Conservation (phyloP, 2,113 vertebrate genomes). For the Pomatorhinus ruficollis region DNA sequence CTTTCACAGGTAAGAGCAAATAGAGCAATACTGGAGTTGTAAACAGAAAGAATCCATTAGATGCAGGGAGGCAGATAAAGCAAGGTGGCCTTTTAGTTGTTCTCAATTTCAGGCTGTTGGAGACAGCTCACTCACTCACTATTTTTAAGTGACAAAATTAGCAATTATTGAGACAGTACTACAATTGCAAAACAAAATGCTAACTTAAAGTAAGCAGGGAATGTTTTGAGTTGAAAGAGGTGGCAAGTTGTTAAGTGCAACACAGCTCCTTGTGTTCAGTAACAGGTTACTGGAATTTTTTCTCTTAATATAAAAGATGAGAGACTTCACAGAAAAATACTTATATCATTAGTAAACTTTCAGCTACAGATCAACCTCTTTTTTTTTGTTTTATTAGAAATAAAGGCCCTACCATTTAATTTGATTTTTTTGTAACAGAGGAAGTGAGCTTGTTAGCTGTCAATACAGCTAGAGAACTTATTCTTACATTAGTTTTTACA, state of each 20-base stretch:
- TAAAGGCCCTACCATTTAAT: neutral
- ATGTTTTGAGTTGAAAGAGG: neutral
- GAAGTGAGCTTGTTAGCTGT: neutral
- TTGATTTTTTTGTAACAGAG: neutral
- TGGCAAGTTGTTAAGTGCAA: neutral
- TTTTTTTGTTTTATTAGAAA: neutral
- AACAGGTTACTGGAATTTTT: neutral
- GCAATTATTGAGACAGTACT: neutral
- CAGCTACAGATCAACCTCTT: neutral
- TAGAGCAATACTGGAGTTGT: neutral
- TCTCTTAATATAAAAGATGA: neutral
- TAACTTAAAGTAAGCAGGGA: neutral
- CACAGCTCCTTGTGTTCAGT: neutral
- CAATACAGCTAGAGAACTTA: neutral
- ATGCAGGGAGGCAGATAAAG: neutral
- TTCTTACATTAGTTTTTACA: neutral
- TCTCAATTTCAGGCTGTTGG: neutral
- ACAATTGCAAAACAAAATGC: neutral
- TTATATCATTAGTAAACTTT: neutral
- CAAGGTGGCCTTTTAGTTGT: neutral
- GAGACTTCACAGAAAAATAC: neutral
- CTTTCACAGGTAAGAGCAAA: neutral
- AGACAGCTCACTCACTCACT: neutral
- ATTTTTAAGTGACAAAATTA: slow-evolving; percentile 3
- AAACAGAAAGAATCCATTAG: slow-evolving; percentile 26